Evolutionary conservation across 2,797 vertebrate genomes (phyloP), one percentile per base, ranked within the genome.

Genomic region (Taeniopygia guttata): DNA sequence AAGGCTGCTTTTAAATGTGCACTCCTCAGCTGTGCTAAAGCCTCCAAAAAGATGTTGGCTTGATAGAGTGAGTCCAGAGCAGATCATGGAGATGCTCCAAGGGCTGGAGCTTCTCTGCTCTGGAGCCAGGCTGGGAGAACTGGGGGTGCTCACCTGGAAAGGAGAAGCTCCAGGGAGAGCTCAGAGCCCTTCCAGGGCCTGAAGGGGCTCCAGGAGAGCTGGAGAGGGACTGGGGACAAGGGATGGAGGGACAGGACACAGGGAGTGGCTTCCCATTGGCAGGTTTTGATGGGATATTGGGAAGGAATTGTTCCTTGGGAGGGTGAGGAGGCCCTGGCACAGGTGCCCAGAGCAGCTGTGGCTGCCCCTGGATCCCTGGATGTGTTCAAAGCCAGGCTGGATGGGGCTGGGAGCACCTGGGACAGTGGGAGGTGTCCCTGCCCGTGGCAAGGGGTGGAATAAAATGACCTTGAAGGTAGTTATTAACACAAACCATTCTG

Each of bases 71-170:
- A 76, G n/a, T 9, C 19, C 49, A 63, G 49, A 68, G 42, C 5
- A 54, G 46, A 0, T 0, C 34, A 42, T 0, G 2, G 34, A 32
- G 34, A 1, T 60, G 5, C 7, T 60, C 30, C 3, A 0, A 34
- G 30, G 52, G 25, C n/a, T n/a, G 29, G 67, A 79, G 23, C 23
- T 16, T 36, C 58, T 55, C 34, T 29, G 67, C 80, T 11, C 10
- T 45, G 45, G n/a, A 54, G 68, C n/a, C 54, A 36, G 77, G 7
- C 54, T 88, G 86, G 40, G 15, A 81, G 54, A 54, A 34, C 21
- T 74, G 68, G 46, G 40, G 7, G 10, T 2, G 46, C 6, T 60
- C 48, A 32, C 12, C 60, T 67, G 77, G 54, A 60, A 38, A 34
- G 0, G n/a, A 26, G 30, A 67, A 81, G 52, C 1, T 80, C 76